Conservation (phyloP, 92 coral and sea anemone species). For the Epizoanthus scotinus region DNA sequence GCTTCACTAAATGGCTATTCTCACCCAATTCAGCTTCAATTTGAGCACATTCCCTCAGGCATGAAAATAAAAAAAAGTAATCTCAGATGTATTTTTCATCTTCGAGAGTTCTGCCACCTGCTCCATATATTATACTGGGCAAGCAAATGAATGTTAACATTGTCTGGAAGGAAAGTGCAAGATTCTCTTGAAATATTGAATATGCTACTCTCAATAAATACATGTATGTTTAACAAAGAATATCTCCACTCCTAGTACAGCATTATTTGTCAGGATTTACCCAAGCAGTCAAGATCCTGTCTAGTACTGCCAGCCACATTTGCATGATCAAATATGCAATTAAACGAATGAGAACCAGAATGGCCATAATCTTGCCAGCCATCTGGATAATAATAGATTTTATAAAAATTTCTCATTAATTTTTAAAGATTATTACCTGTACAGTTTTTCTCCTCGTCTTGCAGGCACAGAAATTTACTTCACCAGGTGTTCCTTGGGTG, state of each 20-base stretch:
- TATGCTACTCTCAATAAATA: slow-evolving; percentile 33
- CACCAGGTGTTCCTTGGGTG: not conserved
- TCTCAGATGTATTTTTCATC: slow-evolving; percentile 11
- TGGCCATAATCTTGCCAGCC: slow-evolving; percentile 41
- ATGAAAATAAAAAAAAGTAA: slow-evolving; percentile 4
- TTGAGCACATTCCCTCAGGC: slow-evolving; percentile 44
- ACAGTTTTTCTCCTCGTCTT: slow-evolving; percentile 20
- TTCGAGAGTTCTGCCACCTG: slow-evolving; percentile 27
- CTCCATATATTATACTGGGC: slow-evolving; percentile 5
- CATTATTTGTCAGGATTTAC: slow-evolving; percentile 8
- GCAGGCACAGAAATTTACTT: slow-evolving; percentile 6
- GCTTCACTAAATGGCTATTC: slow-evolving; percentile 36
- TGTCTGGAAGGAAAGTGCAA: slow-evolving; percentile 35
- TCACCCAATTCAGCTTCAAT: slow-evolving; percentile 22
- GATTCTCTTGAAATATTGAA: slow-evolving; percentile 32
- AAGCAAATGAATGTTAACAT: slow-evolving; percentile 32
- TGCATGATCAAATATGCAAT: slow-evolving; percentile 42
- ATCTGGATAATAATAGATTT: slow-evolving; percentile 42
- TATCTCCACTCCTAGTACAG: not conserved
- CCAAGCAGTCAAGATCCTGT: slow-evolving; percentile 26
- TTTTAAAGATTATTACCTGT: slow-evolving; percentile 38
- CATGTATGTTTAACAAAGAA: slow-evolving; percentile 11
- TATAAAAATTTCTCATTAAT: slow-evolving; percentile 45
- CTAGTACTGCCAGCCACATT: slow-evolving; percentile 33
- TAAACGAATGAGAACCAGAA: slow-evolving; percentile 44